These are phyloP conservation scores for Huso huso DNA, from an alignment of 2,797 vertebrate species.

Conservation along the genomic window DNA sequence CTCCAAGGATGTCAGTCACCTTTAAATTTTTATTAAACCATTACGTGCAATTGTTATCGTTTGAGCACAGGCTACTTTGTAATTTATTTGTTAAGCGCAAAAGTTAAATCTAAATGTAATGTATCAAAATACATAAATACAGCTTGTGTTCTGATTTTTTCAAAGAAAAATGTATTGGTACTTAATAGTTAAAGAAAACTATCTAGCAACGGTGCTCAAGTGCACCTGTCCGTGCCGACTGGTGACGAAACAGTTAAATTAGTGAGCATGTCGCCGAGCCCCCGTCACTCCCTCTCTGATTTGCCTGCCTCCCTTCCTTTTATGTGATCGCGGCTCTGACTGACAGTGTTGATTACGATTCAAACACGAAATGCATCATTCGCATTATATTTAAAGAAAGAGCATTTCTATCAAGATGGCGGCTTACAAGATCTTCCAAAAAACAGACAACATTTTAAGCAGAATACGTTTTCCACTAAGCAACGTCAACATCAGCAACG, in stretches of 20 bases:
- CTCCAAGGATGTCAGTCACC: no score
- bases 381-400: slow-evolving; percentile 13
- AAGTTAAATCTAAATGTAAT: no score
- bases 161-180: no score
- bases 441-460: slow-evolving; percentile 44
- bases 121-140: no score
- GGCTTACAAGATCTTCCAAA: slow-evolving; percentile 48
- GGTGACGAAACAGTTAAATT: slow-evolving; percentile 40
- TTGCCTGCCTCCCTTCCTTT: neutral
- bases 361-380: slow-evolving; percentile 14
- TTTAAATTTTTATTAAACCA: no score
- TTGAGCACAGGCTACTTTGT: no score
- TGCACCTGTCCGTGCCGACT: neutral
- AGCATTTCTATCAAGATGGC: slow-evolving; percentile 50
- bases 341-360: slow-evolving; percentile 11
- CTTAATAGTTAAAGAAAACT: no score
- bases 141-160: no score
- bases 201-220: no score
- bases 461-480: slow-evolving; percentile 32
- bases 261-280: slow-evolving; percentile 34
- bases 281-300: slow-evolving; percentile 16
- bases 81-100: no score
- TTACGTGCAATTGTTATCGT: no score
- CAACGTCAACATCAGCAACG: slow-evolving; percentile 34
- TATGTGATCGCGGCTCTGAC: slow-evolving; percentile 22